Conservation (phyloP, 2,888 invertebrate genomes). For the Galerucella nymphaeae region DNA sequence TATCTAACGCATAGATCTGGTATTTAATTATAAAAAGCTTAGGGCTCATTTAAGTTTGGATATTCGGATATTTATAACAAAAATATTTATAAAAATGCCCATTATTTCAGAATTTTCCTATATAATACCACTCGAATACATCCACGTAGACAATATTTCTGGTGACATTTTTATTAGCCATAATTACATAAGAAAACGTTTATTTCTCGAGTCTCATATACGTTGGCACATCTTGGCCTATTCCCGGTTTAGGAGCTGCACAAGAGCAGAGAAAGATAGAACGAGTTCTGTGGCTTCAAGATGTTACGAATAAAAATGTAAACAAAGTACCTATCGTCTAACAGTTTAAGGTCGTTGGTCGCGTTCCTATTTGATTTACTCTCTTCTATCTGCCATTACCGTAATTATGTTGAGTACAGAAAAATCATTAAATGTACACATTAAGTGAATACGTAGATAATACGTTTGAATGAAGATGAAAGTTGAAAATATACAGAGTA, state of each 20-base stretch:
- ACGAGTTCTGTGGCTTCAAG: slow-evolving; percentile 9
- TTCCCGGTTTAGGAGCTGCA: neutral
- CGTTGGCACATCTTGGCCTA: neutral
- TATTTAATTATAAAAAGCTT: too few species aligned
- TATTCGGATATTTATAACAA: neutral
- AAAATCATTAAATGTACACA: neutral
- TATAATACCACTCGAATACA: neutral
- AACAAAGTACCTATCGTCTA: slow-evolving; percentile 6
- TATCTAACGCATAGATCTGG: too few species aligned
- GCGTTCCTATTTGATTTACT: slow-evolving; percentile 2
- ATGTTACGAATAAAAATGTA: slow-evolving; percentile 5
- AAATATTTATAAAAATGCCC: too few species aligned
- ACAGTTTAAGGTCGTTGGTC: slow-evolving; percentile 7
- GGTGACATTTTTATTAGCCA: neutral
- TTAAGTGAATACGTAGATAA: neutral
- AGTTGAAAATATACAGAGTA: neutral
- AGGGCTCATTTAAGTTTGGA: neutral
- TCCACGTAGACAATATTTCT: too few species aligned
- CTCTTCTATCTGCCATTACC: neutral
- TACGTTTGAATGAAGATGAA: neutral
- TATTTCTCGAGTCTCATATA: neutral
- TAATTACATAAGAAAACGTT: neutral
- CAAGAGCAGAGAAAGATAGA: neutral
- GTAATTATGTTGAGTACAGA: neutral
- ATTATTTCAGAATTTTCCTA: neutral